Percentiles rank a stretch among this genome's conserved stretches.
These are phyloP conservation scores for Eudyptes chrysolophus DNA, from an alignment of 2,113 vertebrate species.

Conservation along the genomic window DNA sequence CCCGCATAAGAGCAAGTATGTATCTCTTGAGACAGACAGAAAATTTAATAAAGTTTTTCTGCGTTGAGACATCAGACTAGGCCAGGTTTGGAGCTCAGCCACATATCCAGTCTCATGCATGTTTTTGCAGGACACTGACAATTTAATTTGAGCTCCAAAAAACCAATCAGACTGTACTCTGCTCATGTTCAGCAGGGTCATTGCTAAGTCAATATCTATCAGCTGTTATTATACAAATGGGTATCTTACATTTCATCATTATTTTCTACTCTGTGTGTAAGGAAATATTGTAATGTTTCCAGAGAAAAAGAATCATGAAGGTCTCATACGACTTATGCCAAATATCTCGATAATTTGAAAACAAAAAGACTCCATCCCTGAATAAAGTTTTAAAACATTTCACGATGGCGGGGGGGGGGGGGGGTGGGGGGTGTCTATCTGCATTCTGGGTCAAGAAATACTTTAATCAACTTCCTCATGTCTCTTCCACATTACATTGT, in stretches of 20 bases:
- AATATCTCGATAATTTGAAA: not conserved
- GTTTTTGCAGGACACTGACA: not conserved
- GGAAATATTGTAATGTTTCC: not conserved
- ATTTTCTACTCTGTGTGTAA: not conserved
- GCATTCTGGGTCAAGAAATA: not conserved
- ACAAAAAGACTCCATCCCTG: not conserved
- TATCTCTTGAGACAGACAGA: not conserved
- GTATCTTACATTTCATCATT: not conserved
- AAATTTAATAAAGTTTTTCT: not conserved
- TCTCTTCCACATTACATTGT: not conserved
- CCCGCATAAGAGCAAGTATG: not conserved
- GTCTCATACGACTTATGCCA: not conserved
- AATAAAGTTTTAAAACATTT: not conserved
- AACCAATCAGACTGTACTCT: not conserved
- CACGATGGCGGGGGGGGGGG: rapidly evolving
- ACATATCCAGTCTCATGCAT: not conserved
- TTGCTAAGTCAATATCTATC: not conserved
- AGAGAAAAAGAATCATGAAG: not conserved
- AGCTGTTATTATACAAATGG: not conserved
- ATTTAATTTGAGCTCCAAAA: not conserved
- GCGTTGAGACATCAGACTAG: not conserved
- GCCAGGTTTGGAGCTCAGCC: not conserved
- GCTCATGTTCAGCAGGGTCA: not conserved
- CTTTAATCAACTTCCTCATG: not conserved
- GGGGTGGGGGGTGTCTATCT: not conserved